phyloP scores from a whole-genome alignment of 64 coral and sea anemone genomes.

The Trachythela sp. region DNA sequence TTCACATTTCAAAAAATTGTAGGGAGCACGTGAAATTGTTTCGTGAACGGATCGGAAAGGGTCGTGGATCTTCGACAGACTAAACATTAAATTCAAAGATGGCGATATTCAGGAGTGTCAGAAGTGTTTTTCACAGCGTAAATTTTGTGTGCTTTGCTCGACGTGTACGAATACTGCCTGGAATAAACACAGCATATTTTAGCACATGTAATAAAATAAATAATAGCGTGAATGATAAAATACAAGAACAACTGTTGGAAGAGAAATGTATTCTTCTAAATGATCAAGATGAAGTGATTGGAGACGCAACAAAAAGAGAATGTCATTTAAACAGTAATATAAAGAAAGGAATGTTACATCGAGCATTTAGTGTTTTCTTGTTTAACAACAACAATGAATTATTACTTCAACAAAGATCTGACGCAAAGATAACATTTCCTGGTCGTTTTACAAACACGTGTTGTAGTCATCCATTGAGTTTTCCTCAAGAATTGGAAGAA shows the following conservation, averaged over 20 bases:
- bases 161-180: neutral
- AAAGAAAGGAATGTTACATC: conserved; percentile 78
- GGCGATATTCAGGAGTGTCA: neutral
- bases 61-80: too few species aligned
- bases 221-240: conserved; percentile 33
- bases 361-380: conserved; percentile 92
- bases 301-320: conserved; percentile 70
- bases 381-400: conserved; percentile 74
- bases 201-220: neutral
- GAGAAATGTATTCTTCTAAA: conserved; percentile 82
- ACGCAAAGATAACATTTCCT: conserved; percentile 88
- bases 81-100: too few species aligned
- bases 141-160: neutral
- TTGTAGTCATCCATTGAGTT: conserved; percentile 79
- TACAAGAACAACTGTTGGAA: conserved; percentile 63
- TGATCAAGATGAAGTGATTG: conserved; percentile 63
- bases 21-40: too few species aligned
- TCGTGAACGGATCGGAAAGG: too few species aligned
- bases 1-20: too few species aligned
- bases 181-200: neutral
- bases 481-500: conserved; percentile 62
- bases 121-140: neutral
- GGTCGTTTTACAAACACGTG: conserved; percentile 76
- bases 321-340: conserved; percentile 88
- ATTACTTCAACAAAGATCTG: conserved; percentile 75